Evolutionary conservation across 2,113 vertebrate species (phyloP).

Genomic region (Lagopus leucura): DNA sequence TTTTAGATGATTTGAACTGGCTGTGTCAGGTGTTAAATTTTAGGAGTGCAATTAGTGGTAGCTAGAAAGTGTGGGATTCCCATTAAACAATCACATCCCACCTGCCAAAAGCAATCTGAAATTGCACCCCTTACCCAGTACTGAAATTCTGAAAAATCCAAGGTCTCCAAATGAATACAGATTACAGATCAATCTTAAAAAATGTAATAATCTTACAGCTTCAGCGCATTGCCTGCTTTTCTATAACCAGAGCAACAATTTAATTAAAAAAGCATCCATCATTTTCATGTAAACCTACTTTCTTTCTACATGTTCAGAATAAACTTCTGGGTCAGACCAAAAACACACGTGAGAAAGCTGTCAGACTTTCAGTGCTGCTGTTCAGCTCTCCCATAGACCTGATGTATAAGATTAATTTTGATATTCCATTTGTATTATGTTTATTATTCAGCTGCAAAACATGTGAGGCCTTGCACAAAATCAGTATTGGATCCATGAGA

Average conservation of each 20-base stretch:
- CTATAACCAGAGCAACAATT: neutral
- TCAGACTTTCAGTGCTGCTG: neutral
- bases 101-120: neutral
- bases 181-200: neutral
- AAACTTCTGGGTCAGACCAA: neutral
- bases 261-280: neutral
- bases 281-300: neutral
- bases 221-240: neutral
- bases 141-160: neutral
- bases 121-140: neutral
- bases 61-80: neutral
- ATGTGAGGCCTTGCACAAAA: neutral
- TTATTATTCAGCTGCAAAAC: neutral
- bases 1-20: neutral
- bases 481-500: neutral
- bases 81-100: neutral
- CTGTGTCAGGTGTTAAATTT: neutral
- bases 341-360: neutral
- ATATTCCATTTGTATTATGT: neutral
- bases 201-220: neutral
- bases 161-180: neutral
- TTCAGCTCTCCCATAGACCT: neutral
- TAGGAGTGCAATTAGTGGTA: neutral
- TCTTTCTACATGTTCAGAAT: neutral
- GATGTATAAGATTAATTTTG: neutral